phyloP scores from a whole-genome alignment of 1,140 invertebrate species.

The Harpegnathos saltator region DNA sequence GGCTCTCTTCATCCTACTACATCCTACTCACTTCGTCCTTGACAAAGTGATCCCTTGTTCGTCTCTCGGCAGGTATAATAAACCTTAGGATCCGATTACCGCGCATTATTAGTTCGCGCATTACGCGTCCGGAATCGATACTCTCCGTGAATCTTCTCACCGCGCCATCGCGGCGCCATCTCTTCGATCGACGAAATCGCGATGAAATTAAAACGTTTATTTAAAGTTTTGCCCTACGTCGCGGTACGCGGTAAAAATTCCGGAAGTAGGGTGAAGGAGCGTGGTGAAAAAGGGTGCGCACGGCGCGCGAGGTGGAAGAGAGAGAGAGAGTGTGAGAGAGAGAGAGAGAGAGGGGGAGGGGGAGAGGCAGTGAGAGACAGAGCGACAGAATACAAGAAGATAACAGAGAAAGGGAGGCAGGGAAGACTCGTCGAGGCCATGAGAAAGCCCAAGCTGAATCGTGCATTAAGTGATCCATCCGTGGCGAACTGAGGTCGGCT shows the following conservation, averaged over 20 bases:
- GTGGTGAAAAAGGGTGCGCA: not conserved
- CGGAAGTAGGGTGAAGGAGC: conserved; percentile 49
- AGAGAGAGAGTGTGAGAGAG: not conserved
- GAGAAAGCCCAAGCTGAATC: conserved; percentile 25
- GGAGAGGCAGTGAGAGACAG: no score
- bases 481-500: conserved; percentile 45
- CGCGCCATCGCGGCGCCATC: conserved; percentile 24
- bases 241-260: not conserved
- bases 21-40: no score
- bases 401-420: not conserved
- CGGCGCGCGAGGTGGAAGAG: not conserved
- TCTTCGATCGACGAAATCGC: conserved; percentile 16
- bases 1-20: conserved; percentile 15
- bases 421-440: not conserved
- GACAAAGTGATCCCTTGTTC: conserved; percentile 12
- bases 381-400: not conserved
- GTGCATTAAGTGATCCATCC: conserved; percentile 61
- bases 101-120: conserved; percentile 3
- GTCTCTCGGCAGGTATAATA: conserved; percentile 26
- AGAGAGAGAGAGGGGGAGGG: not conserved
- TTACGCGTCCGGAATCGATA: conserved; percentile 35
- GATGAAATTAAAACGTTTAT: conserved; percentile 41
- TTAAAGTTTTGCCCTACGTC: not conserved
- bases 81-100: conserved; percentile 42
- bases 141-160: not conserved